These are phyloP conservation scores for Entomobrya multifasciata DNA, from an alignment of 2,888 invertebrate genomes.

Conservation along the genomic window DNA sequence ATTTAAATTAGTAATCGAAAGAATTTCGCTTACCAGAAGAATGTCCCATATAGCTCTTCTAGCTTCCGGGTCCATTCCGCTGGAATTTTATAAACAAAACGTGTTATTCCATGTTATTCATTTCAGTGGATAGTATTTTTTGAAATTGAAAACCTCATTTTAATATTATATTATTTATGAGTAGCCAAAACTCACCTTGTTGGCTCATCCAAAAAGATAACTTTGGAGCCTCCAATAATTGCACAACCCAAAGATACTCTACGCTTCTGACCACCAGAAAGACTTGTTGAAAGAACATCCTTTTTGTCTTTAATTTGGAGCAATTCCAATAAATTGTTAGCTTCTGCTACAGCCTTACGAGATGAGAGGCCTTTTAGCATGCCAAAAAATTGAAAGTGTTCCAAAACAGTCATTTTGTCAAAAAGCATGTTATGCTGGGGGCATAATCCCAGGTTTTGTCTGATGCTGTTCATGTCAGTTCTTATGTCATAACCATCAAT, in stretches of 20 bases:
- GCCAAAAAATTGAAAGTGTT: slow-evolving; percentile 37
- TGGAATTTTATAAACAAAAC: slow-evolving; percentile 56
- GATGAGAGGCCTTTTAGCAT: slow-evolving; percentile 85
- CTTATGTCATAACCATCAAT: slow-evolving; percentile 88
- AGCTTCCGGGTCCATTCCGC: slow-evolving; percentile 84
- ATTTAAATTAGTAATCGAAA: too few species aligned
- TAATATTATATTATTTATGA: too few species aligned
- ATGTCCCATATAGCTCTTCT: slow-evolving; percentile 88
- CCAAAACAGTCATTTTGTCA: slow-evolving; percentile 81
- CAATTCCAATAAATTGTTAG: slow-evolving; percentile 84
- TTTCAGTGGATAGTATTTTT: too few species aligned
- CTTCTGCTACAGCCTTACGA: slow-evolving; percentile 83
- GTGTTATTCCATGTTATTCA: too few species aligned
- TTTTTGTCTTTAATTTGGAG: slow-evolving; percentile 86
- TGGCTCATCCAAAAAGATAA: slow-evolving; percentile 83
- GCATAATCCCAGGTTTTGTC: slow-evolving; percentile 91
- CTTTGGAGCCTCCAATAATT: slow-evolving; percentile 88
- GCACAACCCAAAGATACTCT: slow-evolving; percentile 93
- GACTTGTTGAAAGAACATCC: slow-evolving; percentile 83
- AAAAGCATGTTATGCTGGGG: slow-evolving; percentile 94
- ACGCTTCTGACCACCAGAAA: slow-evolving; percentile 97
- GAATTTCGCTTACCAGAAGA: slow-evolving; percentile 83
- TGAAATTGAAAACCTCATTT: too few species aligned
- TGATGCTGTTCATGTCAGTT: slow-evolving; percentile 85
- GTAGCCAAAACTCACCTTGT: slow-evolving; percentile 80